phyloP scores from a whole-genome alignment of 1,140 invertebrate genomes.

The Tribolium madens region DNA sequence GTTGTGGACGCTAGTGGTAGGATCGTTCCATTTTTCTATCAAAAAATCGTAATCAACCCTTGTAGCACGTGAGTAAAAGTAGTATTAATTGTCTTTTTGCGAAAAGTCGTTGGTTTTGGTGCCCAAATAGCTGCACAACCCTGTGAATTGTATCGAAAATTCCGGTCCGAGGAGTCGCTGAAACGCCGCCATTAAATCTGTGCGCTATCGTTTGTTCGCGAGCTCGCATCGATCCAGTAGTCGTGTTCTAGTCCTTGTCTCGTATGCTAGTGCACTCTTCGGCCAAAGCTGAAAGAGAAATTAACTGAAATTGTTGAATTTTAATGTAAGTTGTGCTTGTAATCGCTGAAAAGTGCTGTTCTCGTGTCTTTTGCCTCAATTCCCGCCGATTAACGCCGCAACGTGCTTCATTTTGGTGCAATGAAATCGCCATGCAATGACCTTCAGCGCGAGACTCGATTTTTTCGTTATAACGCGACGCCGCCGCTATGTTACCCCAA shows the following conservation, averaged over 20 bases:
- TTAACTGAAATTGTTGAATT: constrained; percentile 57
- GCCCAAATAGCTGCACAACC: background rate
- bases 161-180: background rate
- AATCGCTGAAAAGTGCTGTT: constrained; percentile 45
- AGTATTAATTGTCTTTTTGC: background rate
- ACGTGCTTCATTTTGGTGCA: constrained; percentile 21
- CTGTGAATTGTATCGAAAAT: background rate
- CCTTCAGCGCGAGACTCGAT: constrained; percentile 10
- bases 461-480: background rate
- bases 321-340: constrained; percentile 59
- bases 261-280: constrained; percentile 56
- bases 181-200: constrained; percentile 50
- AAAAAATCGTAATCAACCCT: constrained; percentile 21
- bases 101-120: constrained; percentile 1
- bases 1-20: constrained; percentile 30
- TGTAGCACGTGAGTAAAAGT: constrained; percentile 30
- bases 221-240: constrained; percentile 62
- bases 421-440: constrained; percentile 34
- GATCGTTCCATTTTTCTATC: constrained; percentile 32
- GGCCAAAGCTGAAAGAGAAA: constrained; percentile 54
- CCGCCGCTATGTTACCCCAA: background rate
- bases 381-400: constrained; percentile 31
- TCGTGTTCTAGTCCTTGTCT: constrained; percentile 63
- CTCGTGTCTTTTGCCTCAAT: constrained; percentile 9
- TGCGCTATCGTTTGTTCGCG: constrained; percentile 59